phyloP scores from a whole-genome alignment of 23 tunicate genomes.

The Pegea sp. region DNA sequence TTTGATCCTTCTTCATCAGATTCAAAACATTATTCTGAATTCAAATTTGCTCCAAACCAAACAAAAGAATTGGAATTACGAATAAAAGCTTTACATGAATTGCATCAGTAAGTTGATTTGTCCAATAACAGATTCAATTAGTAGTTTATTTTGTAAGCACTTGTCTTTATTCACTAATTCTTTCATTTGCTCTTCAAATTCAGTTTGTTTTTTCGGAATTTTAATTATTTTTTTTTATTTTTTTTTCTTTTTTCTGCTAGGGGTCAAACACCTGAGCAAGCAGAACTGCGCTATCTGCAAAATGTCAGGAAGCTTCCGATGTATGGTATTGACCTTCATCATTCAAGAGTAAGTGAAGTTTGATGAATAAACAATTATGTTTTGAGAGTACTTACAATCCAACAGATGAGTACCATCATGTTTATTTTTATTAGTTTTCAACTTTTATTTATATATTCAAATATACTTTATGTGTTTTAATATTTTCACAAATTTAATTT shows the following conservation, averaged over 20 bases:
- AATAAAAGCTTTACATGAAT: conserved; percentile 60
- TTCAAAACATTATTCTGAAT: conserved; percentile 8
- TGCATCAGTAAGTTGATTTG: conserved; percentile 21
- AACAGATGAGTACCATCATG: not conserved
- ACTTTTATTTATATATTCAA: not conserved
- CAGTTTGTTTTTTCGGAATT: not conserved
- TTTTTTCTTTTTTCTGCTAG: conserved; percentile 9
- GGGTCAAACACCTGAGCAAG: conserved; percentile 76
- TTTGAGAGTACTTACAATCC: conserved; percentile 1
- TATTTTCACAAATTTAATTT: not conserved
- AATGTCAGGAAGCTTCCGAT: conserved; percentile 66
- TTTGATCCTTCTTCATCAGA: conserved; percentile 14
- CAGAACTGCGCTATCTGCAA: conserved; percentile 62
- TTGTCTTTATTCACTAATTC: not conserved
- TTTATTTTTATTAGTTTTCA: not conserved
- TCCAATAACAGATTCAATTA: not conserved
- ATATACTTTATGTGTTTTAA: not conserved
- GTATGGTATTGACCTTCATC: conserved; percentile 79
- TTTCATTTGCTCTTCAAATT: not conserved
- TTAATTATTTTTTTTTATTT: not conserved
- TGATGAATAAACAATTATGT: not conserved
- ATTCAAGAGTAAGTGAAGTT: not conserved
- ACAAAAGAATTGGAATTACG: conserved; percentile 28
- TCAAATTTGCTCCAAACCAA: conserved; percentile 84
- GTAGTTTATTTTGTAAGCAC: not conserved